Conservation (phyloP, 2,113 vertebrate species). For the Oreotrochilus melanogaster region DNA sequence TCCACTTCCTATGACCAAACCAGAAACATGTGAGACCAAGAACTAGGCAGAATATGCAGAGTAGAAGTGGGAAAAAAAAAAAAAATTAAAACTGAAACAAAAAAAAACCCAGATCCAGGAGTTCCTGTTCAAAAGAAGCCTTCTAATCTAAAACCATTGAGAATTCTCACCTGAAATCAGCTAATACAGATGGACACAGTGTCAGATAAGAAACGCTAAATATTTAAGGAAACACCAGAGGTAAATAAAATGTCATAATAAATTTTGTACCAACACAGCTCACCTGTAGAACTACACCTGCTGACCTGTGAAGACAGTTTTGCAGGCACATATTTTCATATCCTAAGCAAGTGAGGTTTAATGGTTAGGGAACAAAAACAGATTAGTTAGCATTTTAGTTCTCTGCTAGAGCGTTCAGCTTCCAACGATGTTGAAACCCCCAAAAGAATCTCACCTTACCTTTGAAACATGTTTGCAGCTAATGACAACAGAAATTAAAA, state of each 20-base stretch:
- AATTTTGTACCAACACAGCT: background rate
- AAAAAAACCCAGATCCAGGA: background rate
- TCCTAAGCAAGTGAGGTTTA: background rate
- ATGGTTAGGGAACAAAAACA: background rate
- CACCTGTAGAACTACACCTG: background rate
- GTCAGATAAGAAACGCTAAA: background rate
- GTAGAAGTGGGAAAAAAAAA: rapidly evolving
- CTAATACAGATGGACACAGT: background rate
- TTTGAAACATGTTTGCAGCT: background rate
- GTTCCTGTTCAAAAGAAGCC: background rate
- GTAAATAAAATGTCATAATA: background rate
- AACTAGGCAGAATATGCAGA: background rate
- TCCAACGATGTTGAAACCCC: background rate
- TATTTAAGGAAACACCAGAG: background rate
- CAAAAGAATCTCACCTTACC: background rate
- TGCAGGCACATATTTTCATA: background rate
- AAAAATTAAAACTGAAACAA: no score
- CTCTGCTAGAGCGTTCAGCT: background rate
- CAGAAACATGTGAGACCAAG: background rate
- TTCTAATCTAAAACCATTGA: background rate
- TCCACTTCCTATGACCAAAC: background rate
- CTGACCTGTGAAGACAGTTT: background rate
- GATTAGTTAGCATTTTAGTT: background rate
- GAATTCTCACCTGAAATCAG: background rate
- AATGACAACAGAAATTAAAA: background rate